phyloP scores from a whole-genome alignment of 53 echinoderm and acorn worm genomes.

The Pentamera pediparva region DNA sequence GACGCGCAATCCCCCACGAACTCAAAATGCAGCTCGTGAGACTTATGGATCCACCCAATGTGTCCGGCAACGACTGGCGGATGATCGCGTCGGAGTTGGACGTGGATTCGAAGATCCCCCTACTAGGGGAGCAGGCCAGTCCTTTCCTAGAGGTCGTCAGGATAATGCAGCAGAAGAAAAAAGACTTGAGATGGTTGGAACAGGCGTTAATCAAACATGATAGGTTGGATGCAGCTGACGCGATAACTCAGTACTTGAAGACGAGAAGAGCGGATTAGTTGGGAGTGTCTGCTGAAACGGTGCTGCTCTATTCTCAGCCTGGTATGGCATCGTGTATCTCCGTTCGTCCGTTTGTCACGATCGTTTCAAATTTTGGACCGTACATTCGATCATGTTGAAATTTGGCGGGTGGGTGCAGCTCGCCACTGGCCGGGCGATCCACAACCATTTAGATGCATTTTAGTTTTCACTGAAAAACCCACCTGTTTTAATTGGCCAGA shows the following conservation, averaged over 20 bases:
- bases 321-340: no score
- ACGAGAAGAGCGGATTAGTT: no score
- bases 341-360: no score
- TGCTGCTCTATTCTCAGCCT: no score
- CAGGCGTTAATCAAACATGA: constrained; percentile 29
- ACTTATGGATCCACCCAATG: constrained; percentile 52
- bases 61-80: constrained; percentile 60
- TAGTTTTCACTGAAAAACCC: no score
- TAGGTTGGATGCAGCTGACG: constrained; percentile 62
- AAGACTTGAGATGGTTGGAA: constrained; percentile 57
- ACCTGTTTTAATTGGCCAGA: no score
- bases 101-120: constrained; percentile 49
- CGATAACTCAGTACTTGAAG: neutral
- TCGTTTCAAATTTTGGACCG: no score
- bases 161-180: constrained; percentile 45
- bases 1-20: constrained; percentile 67
- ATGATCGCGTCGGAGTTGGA: constrained; percentile 57
- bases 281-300: no score
- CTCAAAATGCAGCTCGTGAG: constrained; percentile 46
- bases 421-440: no score
- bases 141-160: constrained; percentile 65
- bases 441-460: no score
- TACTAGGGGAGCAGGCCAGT: constrained; percentile 44
- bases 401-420: no score
- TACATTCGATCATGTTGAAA: no score